Conservation (phyloP, 1,140 invertebrate genomes). For the Panagrolaimus sp. region DNA sequence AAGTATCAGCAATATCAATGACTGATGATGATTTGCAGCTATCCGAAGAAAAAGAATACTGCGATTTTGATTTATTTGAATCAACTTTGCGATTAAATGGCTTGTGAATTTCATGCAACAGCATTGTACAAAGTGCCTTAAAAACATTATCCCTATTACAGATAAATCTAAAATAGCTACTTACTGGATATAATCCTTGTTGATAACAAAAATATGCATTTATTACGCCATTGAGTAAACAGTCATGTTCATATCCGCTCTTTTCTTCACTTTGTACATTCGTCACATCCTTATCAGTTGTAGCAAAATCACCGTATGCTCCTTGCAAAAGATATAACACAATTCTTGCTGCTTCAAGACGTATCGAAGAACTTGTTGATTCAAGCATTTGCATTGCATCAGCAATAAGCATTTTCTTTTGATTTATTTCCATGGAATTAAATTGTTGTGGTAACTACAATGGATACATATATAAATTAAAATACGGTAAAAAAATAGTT, state of each 20-base stretch:
- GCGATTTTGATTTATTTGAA: too few relatives aligned
- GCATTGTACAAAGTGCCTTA: constrained; percentile 22
- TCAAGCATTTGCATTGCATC: not conserved
- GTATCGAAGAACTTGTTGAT: constrained; percentile 20
- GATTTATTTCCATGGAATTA: not conserved
- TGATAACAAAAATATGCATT: constrained; percentile 51
- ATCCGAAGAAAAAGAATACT: too few relatives aligned
- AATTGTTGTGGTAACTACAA: not conserved
- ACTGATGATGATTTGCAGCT: too few relatives aligned
- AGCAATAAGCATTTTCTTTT: not conserved
- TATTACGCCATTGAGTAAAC: constrained; percentile 28
- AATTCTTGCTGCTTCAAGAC: constrained; percentile 20
- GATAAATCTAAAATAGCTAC: constrained; percentile 22
- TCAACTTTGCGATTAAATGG: not conserved
- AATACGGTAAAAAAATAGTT: too few relatives aligned
- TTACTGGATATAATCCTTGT: constrained; percentile 42
- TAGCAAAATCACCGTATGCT: not conserved
- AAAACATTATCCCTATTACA: not conserved
- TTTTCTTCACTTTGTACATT: not conserved
- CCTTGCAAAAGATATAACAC: not conserved
- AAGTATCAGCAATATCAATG: too few relatives aligned
- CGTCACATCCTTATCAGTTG: not conserved
- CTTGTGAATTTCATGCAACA: constrained; percentile 22
- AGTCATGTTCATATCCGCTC: constrained; percentile 37
- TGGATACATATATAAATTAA: constrained; percentile 21